Base-by-base conservation (phyloP, 2,888 invertebrate species). In the Plemyria rubiginata region DNA sequence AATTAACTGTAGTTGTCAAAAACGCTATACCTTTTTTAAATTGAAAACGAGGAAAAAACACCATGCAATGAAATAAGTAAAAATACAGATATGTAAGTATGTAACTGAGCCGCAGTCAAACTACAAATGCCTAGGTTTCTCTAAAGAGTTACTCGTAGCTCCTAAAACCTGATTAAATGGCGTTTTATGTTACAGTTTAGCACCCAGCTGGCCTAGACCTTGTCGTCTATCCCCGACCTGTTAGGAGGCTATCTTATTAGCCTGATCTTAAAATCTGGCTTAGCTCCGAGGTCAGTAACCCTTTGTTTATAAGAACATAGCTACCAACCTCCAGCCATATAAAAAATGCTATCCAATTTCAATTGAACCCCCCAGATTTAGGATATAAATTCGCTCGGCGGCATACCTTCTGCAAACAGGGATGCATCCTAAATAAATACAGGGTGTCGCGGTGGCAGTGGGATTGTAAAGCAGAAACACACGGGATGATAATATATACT, bases 371-470 rank as follows among this genome's bases (percentile, higher is more conserved):
- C 2, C 41, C 60, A 64, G 64, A 68, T 75, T 82, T 85, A 86
- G 71, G 79, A 83, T 74, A 70, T 77, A 67, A 78, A 83, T 83
- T 86, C 67, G 73, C 70, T 62, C 77, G 70, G 75, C 67, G 65
- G 48, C 52, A 45, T 32, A 13, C 43, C 16, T 41, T 55, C 65
- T 85, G 86, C 86, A 89, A 89, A 88, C 78, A 83, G 85, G 86
- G 87, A 81, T 85, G 85, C 82, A 86, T 87, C 91, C 90, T 90
- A 89, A 90, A 86, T 79, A 91, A 91, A 91, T 86, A 86, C 86
- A 78, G 84, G 81, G 83, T 86, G 88, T 86, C 84, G 81, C 78
- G 65, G 65, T 61, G 54, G 65, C 60, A 54, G 53, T 48, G 45
- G 52, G 29, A 65, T 64, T 60, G 52, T 53, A 29, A 32, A 51